Evolutionary conservation across 2,888 invertebrate genomes (phyloP).

Genomic region (Sesia apiformis): DNA sequence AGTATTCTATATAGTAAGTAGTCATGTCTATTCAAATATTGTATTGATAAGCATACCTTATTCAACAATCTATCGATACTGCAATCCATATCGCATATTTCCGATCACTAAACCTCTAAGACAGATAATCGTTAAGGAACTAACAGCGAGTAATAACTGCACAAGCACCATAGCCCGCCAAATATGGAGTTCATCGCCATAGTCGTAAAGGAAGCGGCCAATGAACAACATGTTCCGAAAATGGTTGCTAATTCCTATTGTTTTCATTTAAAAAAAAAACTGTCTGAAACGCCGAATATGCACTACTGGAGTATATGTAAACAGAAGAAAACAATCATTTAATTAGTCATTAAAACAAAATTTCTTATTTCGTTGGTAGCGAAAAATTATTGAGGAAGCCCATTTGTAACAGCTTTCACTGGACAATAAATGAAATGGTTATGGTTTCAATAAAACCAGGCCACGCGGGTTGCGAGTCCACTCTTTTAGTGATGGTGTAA

Average conservation of each 20-base stretch:
- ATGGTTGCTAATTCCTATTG: conserved; percentile 31
- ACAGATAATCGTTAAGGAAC: neutral
- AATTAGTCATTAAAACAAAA: too few species aligned
- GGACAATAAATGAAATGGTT: too few species aligned
- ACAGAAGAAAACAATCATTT: too few species aligned
- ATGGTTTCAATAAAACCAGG: too few species aligned
- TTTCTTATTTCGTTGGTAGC: too few species aligned
- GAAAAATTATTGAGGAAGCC: too few species aligned
- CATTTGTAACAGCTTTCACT: too few species aligned
- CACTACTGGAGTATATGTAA: neutral
- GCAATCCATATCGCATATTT: neutral
- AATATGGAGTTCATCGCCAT: conserved; percentile 20
- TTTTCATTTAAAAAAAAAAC: too few species aligned
- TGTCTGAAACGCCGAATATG: conserved; percentile 4
- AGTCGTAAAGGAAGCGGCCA: conserved; percentile 35
- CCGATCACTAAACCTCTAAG: neutral
- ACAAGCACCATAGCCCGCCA: conserved; percentile 7
- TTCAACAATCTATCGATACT: neutral
- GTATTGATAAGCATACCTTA: neutral
- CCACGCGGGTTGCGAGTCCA: too few species aligned
- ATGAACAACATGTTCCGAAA: conserved; percentile 21
- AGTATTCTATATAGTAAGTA: too few species aligned
- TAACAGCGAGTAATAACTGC: neutral
- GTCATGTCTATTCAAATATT: neutral
- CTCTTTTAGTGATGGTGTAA: too few species aligned